These are phyloP conservation scores for Takifugu bimaculatus DNA, from an alignment of 2,113 vertebrate species.

Conservation along the genomic window DNA sequence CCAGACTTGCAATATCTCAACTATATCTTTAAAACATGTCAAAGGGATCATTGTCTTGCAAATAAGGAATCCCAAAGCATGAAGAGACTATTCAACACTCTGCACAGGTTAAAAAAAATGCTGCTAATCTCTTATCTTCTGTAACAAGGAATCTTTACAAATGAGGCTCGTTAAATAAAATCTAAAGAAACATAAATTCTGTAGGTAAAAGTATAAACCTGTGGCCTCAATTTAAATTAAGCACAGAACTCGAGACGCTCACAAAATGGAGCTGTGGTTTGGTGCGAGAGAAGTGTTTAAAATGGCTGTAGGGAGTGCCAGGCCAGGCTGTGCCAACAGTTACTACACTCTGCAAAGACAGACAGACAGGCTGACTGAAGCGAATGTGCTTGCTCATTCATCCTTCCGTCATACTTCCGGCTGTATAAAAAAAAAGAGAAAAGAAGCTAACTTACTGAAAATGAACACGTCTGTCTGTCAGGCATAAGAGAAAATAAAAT, in stretches of 20 bases:
- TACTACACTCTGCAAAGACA: slow-evolving; percentile 21
- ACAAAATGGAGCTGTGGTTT: slow-evolving; percentile 53
- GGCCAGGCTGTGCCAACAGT: slow-evolving; percentile 33
- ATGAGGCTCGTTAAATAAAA: too few relatives aligned
- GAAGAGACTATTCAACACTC: too few relatives aligned
- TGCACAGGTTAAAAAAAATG: too few relatives aligned
- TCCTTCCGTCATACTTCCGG: not conserved
- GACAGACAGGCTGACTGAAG: not conserved
- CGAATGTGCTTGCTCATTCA: not conserved
- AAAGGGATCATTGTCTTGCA: too few relatives aligned
- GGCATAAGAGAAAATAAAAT: not conserved
- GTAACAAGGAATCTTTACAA: too few relatives aligned
- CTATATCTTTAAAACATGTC: too few relatives aligned
- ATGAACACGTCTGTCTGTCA: slow-evolving; percentile 8
- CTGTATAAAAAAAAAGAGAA: not conserved
- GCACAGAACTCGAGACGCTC: not conserved
- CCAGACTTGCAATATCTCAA: too few relatives aligned
- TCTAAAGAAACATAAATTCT: too few relatives aligned
- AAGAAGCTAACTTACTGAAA: not conserved
- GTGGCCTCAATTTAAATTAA: too few relatives aligned
- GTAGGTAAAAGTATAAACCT: too few relatives aligned
- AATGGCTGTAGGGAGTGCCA: slow-evolving; percentile 54
- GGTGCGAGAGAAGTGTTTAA: slow-evolving; percentile 47
- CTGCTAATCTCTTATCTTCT: too few relatives aligned
- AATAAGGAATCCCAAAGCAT: too few relatives aligned